Evolutionary conservation across 2,797 vertebrate genomes (phyloP).

Genomic region (Silurus lanzhouensis): DNA sequence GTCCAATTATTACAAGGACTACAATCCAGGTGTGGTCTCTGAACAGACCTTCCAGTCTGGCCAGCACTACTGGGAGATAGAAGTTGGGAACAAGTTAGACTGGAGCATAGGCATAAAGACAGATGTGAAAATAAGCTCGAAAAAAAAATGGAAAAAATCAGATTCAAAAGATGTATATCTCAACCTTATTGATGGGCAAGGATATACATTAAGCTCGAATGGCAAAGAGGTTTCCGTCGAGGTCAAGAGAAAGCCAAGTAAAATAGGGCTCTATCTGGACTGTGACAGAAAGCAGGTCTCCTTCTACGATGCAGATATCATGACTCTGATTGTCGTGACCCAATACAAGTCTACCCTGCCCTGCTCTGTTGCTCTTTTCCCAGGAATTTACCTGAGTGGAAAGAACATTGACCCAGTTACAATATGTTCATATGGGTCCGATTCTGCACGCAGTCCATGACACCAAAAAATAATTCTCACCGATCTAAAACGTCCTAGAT

Average conservation of each 20-base stretch:
- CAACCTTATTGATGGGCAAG: not conserved
- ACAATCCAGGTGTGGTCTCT: constrained; percentile 47
- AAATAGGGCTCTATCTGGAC: constrained; percentile 61
- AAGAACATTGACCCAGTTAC: constrained; percentile 40
- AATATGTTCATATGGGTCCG: constrained; percentile 34
- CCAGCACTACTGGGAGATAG: constrained; percentile 67
- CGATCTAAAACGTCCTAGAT: too few species aligned
- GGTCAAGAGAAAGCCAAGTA: constrained; percentile 28
- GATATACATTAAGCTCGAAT: not conserved
- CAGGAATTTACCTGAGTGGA: constrained; percentile 44
- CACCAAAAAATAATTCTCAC: not conserved
- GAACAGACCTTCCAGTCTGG: constrained; percentile 42
- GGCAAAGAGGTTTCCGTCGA: not conserved
- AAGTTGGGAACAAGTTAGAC: constrained; percentile 54
- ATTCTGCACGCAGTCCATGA: not conserved
- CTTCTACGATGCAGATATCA: constrained; percentile 63
- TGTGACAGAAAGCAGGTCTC: constrained; percentile 51
- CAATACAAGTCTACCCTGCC: constrained; percentile 23
- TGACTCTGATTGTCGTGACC: constrained; percentile 32
- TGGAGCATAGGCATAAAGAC: constrained; percentile 60
- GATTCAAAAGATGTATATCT: constrained; percentile 10
- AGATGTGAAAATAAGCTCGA: constrained; percentile 13
- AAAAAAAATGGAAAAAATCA: constrained; percentile 4
- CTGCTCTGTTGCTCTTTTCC: constrained; percentile 36
- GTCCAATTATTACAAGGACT: constrained; percentile 13